These are phyloP conservation scores for Rhynchotus rufescens DNA, from an alignment of 2,797 vertebrate species.

Conservation along the genomic window DNA sequence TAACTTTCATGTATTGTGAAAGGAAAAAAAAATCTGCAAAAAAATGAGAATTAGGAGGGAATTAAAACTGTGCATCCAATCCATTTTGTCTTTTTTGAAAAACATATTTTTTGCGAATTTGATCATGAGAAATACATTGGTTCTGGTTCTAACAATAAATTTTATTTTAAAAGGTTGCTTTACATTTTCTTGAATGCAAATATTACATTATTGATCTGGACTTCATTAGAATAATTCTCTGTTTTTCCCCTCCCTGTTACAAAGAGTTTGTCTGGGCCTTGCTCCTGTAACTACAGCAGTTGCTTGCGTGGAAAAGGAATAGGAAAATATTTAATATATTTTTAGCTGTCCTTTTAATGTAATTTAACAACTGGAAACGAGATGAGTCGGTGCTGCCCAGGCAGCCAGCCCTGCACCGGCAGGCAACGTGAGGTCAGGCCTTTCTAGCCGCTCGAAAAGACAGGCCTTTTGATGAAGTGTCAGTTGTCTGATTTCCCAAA, in stretches of 20 bases:
- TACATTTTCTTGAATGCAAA: not conserved
- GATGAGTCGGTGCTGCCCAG: conserved; percentile 33
- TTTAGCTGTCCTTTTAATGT: conserved; percentile 74
- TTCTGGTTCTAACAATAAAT: not conserved
- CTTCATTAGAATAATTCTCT: not conserved
- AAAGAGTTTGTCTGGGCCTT: not conserved
- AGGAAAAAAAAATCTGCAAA: not conserved
- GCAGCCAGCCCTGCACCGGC: conserved; percentile 33
- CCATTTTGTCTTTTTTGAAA: not conserved
- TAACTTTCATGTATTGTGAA: not conserved
- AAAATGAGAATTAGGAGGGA: not conserved
- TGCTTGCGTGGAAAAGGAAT: conserved; percentile 64
- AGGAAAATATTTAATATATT: conserved; percentile 74
- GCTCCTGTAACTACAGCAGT: conserved; percentile 48
- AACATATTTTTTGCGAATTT: not conserved
- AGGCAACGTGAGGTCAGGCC: conserved; percentile 47
- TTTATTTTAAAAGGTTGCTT: not conserved
- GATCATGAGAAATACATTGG: not conserved
- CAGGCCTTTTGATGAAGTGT: conserved; percentile 46
- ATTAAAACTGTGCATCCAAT: not conserved
- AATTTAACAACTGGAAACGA: conserved; percentile 72
- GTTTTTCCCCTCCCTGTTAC: not conserved
- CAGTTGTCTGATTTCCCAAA: conserved; percentile 53
- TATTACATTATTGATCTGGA: not conserved
- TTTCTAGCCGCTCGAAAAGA: conserved; percentile 52